Percentiles rank a stretch among this genome's conserved stretches.
Conservation (phyloP, 2,888 invertebrate genomes). For the Keiferia lycopersicella region DNA sequence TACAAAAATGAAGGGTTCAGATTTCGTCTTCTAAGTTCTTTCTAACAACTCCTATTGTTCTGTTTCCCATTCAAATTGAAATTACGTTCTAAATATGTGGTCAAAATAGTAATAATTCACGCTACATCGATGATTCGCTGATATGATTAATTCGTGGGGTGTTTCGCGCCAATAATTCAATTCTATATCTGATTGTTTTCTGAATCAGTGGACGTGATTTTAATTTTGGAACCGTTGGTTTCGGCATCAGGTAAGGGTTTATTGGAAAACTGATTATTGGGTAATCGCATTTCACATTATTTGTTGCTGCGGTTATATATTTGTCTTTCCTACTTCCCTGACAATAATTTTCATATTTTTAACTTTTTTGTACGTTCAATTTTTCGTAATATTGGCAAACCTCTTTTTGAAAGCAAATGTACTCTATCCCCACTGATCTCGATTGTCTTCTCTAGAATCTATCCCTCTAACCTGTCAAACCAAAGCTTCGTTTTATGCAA, state of each 20-base stretch:
- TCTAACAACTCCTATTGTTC: neutral
- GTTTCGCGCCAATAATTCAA: conserved; percentile 63
- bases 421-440: too few relatives aligned
- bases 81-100: conserved; percentile 46
- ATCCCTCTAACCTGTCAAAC: neutral
- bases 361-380: too few relatives aligned
- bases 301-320: neutral
- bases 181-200: conserved; percentile 57
- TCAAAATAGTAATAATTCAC: conserved; percentile 57
- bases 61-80: neutral
- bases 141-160: conserved; percentile 53
- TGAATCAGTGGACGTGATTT: conserved; percentile 45
- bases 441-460: neutral
- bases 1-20: too few relatives aligned
- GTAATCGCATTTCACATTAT: neutral
- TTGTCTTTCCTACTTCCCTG: neutral
- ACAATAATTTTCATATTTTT: too few relatives aligned
- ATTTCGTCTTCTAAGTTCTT: too few relatives aligned
- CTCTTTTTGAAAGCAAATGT: too few relatives aligned
- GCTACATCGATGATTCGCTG: conserved; percentile 54
- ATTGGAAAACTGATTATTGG: conserved; percentile 15
- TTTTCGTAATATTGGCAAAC: too few relatives aligned
- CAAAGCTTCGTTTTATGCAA: neutral
- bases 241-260: conserved; percentile 33
- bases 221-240: conserved; percentile 41